Evolutionary conservation across 2,113 vertebrate genomes (phyloP), one percentile per base, ranked within the genome.

Genomic region (Rhodinocichla rosea): DNA sequence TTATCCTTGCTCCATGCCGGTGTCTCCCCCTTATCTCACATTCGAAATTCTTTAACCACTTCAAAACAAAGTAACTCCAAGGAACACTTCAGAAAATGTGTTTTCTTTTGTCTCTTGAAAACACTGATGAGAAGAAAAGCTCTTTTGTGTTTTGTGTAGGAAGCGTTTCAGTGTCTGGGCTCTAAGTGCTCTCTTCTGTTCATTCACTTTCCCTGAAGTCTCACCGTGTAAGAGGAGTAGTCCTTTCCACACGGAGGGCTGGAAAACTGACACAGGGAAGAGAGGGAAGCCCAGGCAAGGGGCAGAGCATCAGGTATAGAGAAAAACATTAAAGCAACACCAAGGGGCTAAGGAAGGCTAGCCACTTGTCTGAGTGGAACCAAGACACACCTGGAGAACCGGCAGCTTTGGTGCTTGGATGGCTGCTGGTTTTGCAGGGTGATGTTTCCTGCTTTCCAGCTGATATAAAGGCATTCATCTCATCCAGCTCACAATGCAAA

Each of bases 81-180:
- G 94, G 74, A 95, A 94, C 94, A 96, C 96, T 97, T 93, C 89
- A 95, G 87, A 87, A 96, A 97, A 96, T 87, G 94, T 93, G 90
- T 96, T 96, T 96, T 91, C 96, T 96, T 97, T 97, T 97, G 97
- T 97, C 93, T 96, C 82, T 82, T 81, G 86, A 93, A 96, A 97
- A 96, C 87, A 93, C 35, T 60, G 92, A 96, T 92, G 87, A 92
- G 93, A 95, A 96, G 92, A 97, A 95, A 97, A 94, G 91, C 55
- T 89, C 91, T 91, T 95, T 90, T 93, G 90, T 95, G 56, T 87
- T 92, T 90, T 83, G 57, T 86, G 74, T 92, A 92, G 92, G 91
- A 60, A 97, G 75, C 82, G 81, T 96, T 97, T 97, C 87, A 94
- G 40, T 2, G 33, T 67, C 63, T 70, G 44, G 24, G 35, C 85